phyloP scores from a whole-genome alignment of 2,888 invertebrate genomes.

The Odontothrips loti region DNA sequence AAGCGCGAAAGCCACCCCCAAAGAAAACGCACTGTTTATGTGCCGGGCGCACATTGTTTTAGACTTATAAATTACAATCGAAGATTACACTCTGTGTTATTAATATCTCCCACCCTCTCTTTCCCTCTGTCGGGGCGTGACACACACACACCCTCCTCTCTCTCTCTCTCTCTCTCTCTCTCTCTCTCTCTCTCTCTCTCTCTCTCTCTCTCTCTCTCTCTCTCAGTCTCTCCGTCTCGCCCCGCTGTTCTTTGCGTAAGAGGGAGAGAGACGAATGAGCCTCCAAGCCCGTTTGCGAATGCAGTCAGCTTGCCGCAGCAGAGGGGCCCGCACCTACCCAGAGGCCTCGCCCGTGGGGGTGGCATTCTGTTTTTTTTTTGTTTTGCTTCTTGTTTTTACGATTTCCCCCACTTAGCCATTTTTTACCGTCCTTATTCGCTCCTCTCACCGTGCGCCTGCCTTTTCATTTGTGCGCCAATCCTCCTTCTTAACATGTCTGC shows the following conservation, averaged over 20 bases:
- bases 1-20: neutral
- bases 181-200: neutral
- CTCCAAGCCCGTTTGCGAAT: too few relatives aligned
- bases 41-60: neutral
- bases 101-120: neutral
- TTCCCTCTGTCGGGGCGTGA: neutral
- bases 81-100: conserved; percentile 15
- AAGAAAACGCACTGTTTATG: conserved; percentile 12
- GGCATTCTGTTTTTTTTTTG: neutral
- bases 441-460: neutral
- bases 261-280: too few relatives aligned
- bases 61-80: conserved; percentile 21
- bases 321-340: too few relatives aligned
- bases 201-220: neutral
- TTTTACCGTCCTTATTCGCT: neutral
- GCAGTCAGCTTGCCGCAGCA: too few relatives aligned
- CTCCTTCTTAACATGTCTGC: conserved; percentile 13
- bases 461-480: conserved; percentile 11
- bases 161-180: neutral
- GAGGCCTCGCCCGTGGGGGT: too few relatives aligned
- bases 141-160: neutral
- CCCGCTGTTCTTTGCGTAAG: neutral
- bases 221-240: neutral
- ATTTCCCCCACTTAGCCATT: conserved; percentile 11
- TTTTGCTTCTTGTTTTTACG: neutral